Evolutionary conservation across 2,797 vertebrate species (phyloP), one percentile per base, ranked within the genome.

Genomic region (Alectoris magna): DNA sequence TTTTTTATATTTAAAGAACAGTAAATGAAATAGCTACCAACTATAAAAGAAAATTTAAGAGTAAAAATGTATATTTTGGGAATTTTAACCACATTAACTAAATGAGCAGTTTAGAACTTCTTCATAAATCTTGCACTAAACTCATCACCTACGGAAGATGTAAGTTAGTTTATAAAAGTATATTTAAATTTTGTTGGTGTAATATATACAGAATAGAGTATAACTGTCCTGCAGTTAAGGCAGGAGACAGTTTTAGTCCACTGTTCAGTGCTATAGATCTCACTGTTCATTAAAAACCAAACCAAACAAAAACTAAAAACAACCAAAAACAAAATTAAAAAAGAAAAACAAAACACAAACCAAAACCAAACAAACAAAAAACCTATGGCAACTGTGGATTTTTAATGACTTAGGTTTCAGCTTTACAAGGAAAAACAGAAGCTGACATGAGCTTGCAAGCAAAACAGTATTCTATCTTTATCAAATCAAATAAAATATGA

Each of bases 401-500:
- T 80, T 93, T 88, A 94, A 94, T 49, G 44, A 75, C 23, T 87
- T 60, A 71, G 5, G 18, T 56, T 90, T 93, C 31, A 12, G 13
- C 41, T 80, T 11, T 29, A 1, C 53, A 84, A 86, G 62, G 85
- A 64, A 80, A 91, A 96, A 87, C 48, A 91, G n/a, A 89, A 94
- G 44, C 53, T 88, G 63, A 71, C 46, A 29, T 15, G n/a, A 91
- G 44, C 44, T 87, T 91, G 48, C 29, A 90, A 88, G 80, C 9
- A 81, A 84, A 88, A 38, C 16, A 59, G 46, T 48, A 43, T 80
- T 82, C 39, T 60, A 69, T 23, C 34, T 86, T 78, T 87, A 27
- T 59, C 72, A 93, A 88, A 80, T 75, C 67, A 73, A 86, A 74
- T 58, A 56, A 91, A 93, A 94, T 66, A 90, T 12, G 3, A 95